Evolutionary conservation across 2,888 invertebrate genomes (phyloP).

Genomic region (Pollenia labialis): DNA sequence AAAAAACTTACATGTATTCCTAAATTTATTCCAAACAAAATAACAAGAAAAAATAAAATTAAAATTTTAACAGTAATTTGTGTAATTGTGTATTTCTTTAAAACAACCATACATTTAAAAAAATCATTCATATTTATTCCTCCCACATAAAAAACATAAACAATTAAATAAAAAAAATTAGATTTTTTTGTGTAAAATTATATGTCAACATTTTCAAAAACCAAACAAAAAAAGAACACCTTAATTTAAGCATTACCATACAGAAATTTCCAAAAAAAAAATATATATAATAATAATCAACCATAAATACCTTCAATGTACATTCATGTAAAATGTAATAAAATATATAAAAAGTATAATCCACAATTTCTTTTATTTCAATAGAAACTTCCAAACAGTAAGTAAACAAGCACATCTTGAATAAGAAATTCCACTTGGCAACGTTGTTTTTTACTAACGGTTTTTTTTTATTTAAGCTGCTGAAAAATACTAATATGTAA

Average conservation of each 20-base stretch:
- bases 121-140: conserved; percentile 31
- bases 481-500: too few species aligned
- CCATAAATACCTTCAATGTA: conserved; percentile 73
- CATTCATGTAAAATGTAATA: conserved; percentile 72
- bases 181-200: conserved; percentile 68
- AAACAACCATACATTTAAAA: conserved; percentile 29
- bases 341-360: conserved; percentile 48
- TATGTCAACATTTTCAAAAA: conserved; percentile 64
- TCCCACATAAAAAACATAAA: conserved; percentile 34
- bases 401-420: too few species aligned
- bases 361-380: conserved; percentile 43
- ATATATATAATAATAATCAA: conserved; percentile 64
- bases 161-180: conserved; percentile 51
- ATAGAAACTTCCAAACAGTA: neutral
- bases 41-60: conserved; percentile 34
- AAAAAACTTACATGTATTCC: conserved; percentile 67
- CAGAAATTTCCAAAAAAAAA: conserved; percentile 48
- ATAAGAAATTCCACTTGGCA: neutral
- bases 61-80: conserved; percentile 50
- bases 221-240: conserved; percentile 30
- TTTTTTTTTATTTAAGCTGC: too few species aligned
- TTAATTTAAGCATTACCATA: conserved; percentile 66
- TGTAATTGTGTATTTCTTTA: conserved; percentile 61
- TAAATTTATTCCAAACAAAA: conserved; percentile 64
- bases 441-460: too few species aligned